phyloP scores from a whole-genome alignment of 2,888 invertebrate genomes.

The Prenolepis imparis region DNA sequence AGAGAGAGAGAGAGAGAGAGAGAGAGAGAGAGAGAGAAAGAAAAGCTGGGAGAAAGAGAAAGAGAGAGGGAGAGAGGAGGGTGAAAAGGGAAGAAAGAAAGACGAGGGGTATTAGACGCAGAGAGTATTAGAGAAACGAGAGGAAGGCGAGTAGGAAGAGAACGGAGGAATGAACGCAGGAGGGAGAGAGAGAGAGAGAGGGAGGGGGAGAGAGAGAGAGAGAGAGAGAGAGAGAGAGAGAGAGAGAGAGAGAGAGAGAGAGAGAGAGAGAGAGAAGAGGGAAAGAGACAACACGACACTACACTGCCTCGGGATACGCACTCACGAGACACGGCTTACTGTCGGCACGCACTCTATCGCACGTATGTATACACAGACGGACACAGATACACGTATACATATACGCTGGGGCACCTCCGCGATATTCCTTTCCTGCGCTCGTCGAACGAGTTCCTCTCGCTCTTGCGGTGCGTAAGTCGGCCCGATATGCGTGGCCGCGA shows the following conservation, averaged over 20 bases:
- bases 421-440: conserved; percentile 23
- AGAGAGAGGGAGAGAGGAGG: conserved; percentile 17
- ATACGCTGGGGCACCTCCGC: not conserved
- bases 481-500: conserved; percentile 41
- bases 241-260: conserved; percentile 21
- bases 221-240: too few species aligned
- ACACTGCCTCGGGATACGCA: conserved; percentile 62
- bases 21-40: conserved; percentile 4
- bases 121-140: conserved; percentile 40
- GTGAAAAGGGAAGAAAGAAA: conserved; percentile 33
- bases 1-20: conserved; percentile 5
- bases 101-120: conserved; percentile 55
- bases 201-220: conserved; percentile 10
- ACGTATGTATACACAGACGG: conserved; percentile 53
- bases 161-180: conserved; percentile 54
- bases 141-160: conserved; percentile 27
- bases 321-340: conserved; percentile 61
- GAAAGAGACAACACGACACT: conserved; percentile 43
- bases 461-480: conserved; percentile 21
- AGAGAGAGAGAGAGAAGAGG: conserved; percentile 60
- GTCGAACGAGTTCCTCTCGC: conserved; percentile 40
- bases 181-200: conserved; percentile 1
- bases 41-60: too few species aligned
- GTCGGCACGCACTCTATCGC: conserved; percentile 72
- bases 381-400: too few species aligned